phyloP scores from a whole-genome alignment of 1,140 invertebrate species.

The Brachionus manjavacas region DNA sequence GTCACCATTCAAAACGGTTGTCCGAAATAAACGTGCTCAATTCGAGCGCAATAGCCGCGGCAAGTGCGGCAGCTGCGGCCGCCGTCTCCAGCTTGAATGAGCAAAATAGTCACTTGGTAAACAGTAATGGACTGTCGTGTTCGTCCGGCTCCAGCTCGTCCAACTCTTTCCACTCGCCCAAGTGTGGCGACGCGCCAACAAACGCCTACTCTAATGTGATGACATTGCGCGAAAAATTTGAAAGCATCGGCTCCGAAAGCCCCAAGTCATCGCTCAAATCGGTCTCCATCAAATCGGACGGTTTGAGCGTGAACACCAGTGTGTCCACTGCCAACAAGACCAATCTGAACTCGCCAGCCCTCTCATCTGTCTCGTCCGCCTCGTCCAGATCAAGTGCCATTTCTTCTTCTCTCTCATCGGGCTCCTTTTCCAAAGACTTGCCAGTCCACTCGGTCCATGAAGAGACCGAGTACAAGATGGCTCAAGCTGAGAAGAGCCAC shows the following conservation, averaged over 20 bases:
- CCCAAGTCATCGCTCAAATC: not conserved
- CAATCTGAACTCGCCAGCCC: not conserved
- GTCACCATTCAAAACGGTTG: conserved; percentile 22
- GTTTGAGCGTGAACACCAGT: conserved; percentile 1
- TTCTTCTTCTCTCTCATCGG: not conserved
- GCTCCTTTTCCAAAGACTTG: conserved; percentile 4
- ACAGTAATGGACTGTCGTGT: not conserved
- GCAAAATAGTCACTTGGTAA: no score
- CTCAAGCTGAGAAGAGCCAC: not conserved
- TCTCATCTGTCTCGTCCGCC: not conserved
- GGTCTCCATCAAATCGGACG: not conserved
- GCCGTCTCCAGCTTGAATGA: no score
- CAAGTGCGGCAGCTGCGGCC: not conserved
- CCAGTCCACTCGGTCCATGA: not conserved
- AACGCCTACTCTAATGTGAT: not conserved
- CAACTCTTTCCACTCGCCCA: not conserved
- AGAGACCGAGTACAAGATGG: not conserved
- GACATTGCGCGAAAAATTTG: not conserved
- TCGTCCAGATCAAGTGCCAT: conserved; percentile 10
- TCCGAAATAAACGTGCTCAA: conserved; percentile 8
- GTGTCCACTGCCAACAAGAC: not conserved
- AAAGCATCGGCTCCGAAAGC: not conserved
- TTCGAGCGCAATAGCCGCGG: not conserved
- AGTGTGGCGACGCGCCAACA: not conserved
- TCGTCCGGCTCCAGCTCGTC: not conserved